Evolutionary conservation across 2,797 vertebrate genomes (phyloP), one percentile per base, ranked within the genome.

Genomic region (Notolepis coatsorum): DNA sequence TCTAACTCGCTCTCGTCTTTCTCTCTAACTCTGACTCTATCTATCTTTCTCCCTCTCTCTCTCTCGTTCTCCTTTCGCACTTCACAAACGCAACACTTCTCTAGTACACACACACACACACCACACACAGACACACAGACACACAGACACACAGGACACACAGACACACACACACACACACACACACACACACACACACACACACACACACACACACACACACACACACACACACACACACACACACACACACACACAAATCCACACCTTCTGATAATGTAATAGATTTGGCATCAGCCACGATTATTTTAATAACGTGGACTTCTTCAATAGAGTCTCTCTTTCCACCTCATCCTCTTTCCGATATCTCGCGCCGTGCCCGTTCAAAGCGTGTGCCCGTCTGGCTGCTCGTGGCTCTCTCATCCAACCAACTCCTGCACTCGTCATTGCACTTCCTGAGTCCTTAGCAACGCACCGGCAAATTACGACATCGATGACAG

Each of bases 51-150:
- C 20, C 61, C n/a, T n/a, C n/a, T n/a, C n/a, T n/a, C n/a, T n/a
- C n/a, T n/a, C n/a, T n/a, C n/a, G n/a, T n/a, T n/a, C n/a, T n/a
- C n/a, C n/a, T n/a, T n/a, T n/a, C n/a, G n/a, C n/a, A 43, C 41
- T 31, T 35, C 54, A n/a, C n/a, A 59, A 57, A 15, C 12, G 30
- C 25, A 9, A 55, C 55, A 63, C 57, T 55, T 71, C 65, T 61
- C 15, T 41, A 35, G 49, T 25, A 39, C 23, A 35, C 24, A 42
- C 46, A 53, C 52, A n/a, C n/a, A n/a, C n/a, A n/a, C n/a, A n/a
- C n/a, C n/a, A n/a, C n/a, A n/a, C n/a, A n/a, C n/a, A n/a, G n/a
- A n/a, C n/a, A n/a, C n/a, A n/a, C n/a, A n/a, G n/a, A n/a, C n/a
- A n/a, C n/a, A n/a, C n/a, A n/a, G n/a, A n/a, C n/a, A n/a, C n/a